Evolutionary conservation across 2,797 vertebrate species (phyloP).

Genomic region (Arctocebus calabarensis): DNA sequence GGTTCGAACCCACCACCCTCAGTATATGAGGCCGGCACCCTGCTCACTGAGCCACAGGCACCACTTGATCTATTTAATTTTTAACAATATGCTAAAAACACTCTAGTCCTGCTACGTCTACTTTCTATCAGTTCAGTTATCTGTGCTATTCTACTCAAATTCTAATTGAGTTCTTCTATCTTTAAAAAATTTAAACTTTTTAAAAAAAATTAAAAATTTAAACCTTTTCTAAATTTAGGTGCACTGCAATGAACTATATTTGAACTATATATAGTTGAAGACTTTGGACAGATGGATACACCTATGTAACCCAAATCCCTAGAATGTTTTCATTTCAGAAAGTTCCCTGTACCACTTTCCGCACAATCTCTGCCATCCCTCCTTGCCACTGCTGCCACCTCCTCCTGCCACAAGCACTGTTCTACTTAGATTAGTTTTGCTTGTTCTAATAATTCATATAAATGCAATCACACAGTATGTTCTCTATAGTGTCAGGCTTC

Average conservation of each 20-base stretch:
- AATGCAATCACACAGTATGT: not conserved
- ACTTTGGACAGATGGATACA: not conserved
- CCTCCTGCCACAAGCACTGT: not conserved
- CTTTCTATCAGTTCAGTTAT: slow-evolving; percentile 8
- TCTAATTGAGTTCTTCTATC: slow-evolving; percentile 5
- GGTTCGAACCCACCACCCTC: too few species aligned
- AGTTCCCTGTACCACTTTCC: not conserved
- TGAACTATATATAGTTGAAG: not conserved
- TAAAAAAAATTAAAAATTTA: not conserved
- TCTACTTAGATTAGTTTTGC: not conserved
- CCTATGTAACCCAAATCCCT: not conserved
- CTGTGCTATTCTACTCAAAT: slow-evolving; percentile 27
- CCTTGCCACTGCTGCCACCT: not conserved
- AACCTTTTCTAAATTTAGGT: slow-evolving; percentile 53
- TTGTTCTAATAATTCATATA: not conserved
- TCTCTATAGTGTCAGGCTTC: not conserved
- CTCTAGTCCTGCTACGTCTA: not conserved
- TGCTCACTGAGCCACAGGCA: too few species aligned
- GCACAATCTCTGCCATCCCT: not conserved
- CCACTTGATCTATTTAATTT: not conserved
- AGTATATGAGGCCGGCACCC: too few species aligned
- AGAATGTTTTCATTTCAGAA: slow-evolving; percentile 25
- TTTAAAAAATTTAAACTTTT: not conserved
- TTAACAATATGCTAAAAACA: slow-evolving; percentile 25
- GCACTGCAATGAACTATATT: not conserved